Base-by-base conservation (phyloP, 2,888 invertebrate genomes). In the Pterobdella sp. region DNA sequence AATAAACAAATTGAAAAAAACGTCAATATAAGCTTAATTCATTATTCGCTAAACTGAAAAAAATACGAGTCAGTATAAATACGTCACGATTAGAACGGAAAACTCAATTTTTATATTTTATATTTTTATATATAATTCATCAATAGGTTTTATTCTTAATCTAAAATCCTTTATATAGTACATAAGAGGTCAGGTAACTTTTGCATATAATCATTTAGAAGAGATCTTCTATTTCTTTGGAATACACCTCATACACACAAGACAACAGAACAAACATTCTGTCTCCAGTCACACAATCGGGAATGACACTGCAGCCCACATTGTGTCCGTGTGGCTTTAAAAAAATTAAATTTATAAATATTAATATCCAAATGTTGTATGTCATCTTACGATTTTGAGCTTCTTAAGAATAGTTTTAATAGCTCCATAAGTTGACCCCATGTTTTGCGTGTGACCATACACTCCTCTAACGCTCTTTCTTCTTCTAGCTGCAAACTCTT, bases 231-330 rank as follows among this genome's bases (percentile, higher is more conserved):
- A 56, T 56, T 26, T 56, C 14, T 56, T 56, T 56, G 60, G 60
- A 4, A n/a, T 26, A 26, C 60, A 56, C 60, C 60, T 56, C 60
- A n/a, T 56, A 56, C 60, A 56, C 60, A 56, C 60, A 56, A 3
- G 60, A 56, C 60, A 56, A 22, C 14, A 56, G 60, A 4, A 56
- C 60, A 56, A 14, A 56, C 60, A 56, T 56, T n/a, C n/a, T 7
- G 60, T 56, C 60, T 56, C 60, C 26, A 3, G 60, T 56, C 14
- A 56, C 60, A 26, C 60, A 56, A 26, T 56, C 60, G 26, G 60
- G 60, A n/a, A 56, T 4, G 14, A 56, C 60, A 22, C 60, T 56
- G 60, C 60, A 56, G 14, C 60, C 60, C 10, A 56, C n/a, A 26
- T 56, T 56, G 60, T 56, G 60, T 22, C 60, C 60, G 4, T 22